Base-by-base conservation (phyloP, 2,797 vertebrate species). In the Eremophila alpestris region DNA sequence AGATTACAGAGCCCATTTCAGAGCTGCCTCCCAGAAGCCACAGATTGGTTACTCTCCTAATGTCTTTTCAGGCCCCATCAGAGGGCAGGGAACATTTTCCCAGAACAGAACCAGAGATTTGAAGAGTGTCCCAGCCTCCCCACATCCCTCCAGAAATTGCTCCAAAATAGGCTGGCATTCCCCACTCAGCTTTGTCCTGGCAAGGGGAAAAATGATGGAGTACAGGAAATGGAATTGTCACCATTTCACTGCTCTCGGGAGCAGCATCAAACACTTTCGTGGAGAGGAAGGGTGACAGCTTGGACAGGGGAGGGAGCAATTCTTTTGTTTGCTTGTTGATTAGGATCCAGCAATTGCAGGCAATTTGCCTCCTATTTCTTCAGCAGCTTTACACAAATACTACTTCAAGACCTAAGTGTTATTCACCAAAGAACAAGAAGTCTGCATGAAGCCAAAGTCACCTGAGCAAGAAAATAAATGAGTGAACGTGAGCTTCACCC, bases 391-490 rank as follows among this genome's bases (percentile, higher is more conserved):
- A 68, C 70, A 95, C 59, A 94, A 96, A 95, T 64, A 77, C 83
- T 87, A 65, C 86, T 96, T 94, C 62, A 97, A 94, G 86, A 92
- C 51, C 51, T 85, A 92, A 96, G 87, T 29, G 3, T 69, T 87
- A 87, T 93, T 96, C 94, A 93, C 83, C 91, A 87, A 88, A 93
- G 36, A 95, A 94, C 78, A 91, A 91, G 85, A 82, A 92, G 84
- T 5, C 83, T 73, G 81, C 59, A 16, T 34, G 71, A 79, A 91
- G 81, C 60, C 81, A 49, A 54, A 86, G 87, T 60, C 88, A 92
- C 92, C 78, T 74, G 71, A 81, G 73, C 78, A 80, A 67, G 86
- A 75, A 75, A 87, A 64, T 49, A 75, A 76, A 94, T 82, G 59
- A 94, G 68, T 11, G 8, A 87, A 64, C 10, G 63, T 24, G 60